Conservation (phyloP, 92 coral and sea anemone genomes). For the Epizoanthus rinbou region DNA sequence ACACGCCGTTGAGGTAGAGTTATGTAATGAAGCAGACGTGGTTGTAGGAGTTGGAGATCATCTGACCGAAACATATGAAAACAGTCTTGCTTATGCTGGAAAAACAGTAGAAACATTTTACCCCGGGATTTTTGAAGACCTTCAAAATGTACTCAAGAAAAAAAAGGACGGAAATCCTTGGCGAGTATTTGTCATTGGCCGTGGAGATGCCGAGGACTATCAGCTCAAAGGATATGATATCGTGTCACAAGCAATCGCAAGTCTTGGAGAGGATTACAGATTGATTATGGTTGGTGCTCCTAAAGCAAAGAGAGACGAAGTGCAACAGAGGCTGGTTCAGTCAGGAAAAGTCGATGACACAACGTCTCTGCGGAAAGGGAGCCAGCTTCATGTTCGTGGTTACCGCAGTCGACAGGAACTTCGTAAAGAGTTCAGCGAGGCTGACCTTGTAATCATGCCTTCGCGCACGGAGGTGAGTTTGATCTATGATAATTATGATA, state of each 20-base stretch:
- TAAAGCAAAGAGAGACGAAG: slow-evolving; percentile 4
- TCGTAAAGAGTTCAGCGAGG: slow-evolving; percentile 1
- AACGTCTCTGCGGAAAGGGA: slow-evolving; percentile 20
- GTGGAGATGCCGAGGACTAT: slow-evolving; percentile 14
- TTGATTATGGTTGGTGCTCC: slow-evolving; percentile 32
- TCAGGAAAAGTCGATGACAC: not conserved
- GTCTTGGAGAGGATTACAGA: slow-evolving; percentile 6
- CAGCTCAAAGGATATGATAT: slow-evolving; percentile 28
- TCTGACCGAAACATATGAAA: not conserved
- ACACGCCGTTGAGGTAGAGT: not conserved
- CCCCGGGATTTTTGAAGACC: slow-evolving; percentile 11
- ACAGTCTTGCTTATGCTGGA: not conserved
- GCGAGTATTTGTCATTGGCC: slow-evolving; percentile 22
- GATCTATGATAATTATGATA: too few relatives aligned
- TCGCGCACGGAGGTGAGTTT: slow-evolving; percentile 26
- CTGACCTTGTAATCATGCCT: not conserved
- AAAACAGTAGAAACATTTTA: not conserved
- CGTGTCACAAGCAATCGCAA: slow-evolving; percentile 7
- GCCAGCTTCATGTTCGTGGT: not conserved
- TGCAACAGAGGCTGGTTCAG: not conserved
- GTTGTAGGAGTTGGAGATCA: slow-evolving; percentile 11
- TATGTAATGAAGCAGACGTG: not conserved
- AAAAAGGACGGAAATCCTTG: not conserved
- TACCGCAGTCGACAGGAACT: slow-evolving; percentile 23
- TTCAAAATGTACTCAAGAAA: not conserved